Percentiles rank a stretch among this genome's conserved stretches.
phyloP scores from a whole-genome alignment of 2,888 invertebrate genomes.

The Lordiphosa fenestrarum region DNA sequence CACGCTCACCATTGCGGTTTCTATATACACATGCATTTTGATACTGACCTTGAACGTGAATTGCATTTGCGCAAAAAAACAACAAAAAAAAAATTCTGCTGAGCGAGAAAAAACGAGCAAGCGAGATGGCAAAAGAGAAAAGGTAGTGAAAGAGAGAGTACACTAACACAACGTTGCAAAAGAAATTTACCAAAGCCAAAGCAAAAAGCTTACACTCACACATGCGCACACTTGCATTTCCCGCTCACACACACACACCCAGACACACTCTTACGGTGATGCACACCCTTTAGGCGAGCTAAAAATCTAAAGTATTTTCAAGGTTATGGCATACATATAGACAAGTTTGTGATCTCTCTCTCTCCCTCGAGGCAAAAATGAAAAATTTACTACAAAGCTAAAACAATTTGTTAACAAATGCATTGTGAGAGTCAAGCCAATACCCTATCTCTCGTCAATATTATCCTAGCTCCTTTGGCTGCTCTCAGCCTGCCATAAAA shows the following conservation, averaged over 20 bases:
- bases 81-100: conserved; percentile 18
- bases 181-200: conserved; percentile 54
- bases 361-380: conserved; percentile 20
- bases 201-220: conserved; percentile 52
- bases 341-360: conserved; percentile 10
- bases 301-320: conserved; percentile 57
- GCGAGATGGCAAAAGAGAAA: conserved; percentile 23
- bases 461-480: too few species aligned
- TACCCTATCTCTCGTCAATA: neutral
- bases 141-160: conserved; percentile 18
- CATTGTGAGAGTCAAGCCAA: neutral
- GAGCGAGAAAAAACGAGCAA: conserved; percentile 27
- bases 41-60: conserved; percentile 80
- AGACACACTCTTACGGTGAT: conserved; percentile 4
- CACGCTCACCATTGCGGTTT: conserved; percentile 1
- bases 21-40: conserved; percentile 40
- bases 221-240: neutral
- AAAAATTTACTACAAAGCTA: conserved; percentile 32
- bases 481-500: too few species aligned
- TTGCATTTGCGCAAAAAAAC: conserved; percentile 73
- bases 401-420: conserved; percentile 2
- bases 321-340: conserved; percentile 49
- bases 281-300: conserved; percentile 43
- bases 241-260: conserved; percentile 4
- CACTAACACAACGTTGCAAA: conserved; percentile 23